Evolutionary conservation across 2,888 invertebrate species (phyloP).

Genomic region (Ichneumon xanthorius): DNA sequence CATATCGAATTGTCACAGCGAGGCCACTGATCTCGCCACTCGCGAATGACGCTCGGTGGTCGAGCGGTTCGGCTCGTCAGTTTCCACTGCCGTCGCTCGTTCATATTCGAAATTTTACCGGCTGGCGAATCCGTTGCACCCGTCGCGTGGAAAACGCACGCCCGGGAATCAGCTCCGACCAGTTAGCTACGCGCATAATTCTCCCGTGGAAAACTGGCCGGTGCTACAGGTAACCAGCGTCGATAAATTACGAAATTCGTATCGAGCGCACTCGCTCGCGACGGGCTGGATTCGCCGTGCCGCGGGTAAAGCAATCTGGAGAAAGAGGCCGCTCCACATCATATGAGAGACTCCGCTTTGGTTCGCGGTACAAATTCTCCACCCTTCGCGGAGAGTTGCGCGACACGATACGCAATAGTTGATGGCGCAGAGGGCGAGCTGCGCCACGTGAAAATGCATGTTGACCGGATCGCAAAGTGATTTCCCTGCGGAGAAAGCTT

Average conservation of each 20-base stretch:
- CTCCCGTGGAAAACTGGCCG: conserved; percentile 8
- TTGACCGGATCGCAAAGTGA: conserved; percentile 33
- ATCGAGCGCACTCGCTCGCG: conserved; percentile 65
- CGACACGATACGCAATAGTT: neutral
- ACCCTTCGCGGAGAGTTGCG: neutral
- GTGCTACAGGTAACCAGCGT: conserved; percentile 59
- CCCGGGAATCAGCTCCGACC: neutral
- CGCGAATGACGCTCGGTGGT: conserved; percentile 57
- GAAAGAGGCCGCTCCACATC: conserved; percentile 61
- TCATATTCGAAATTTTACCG: conserved; percentile 54
- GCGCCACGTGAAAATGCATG: conserved; percentile 1
- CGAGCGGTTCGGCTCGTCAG: conserved; percentile 33
- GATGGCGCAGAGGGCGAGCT: neutral
- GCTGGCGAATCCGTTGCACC: conserved; percentile 48
- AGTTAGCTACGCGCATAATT: conserved; percentile 16
- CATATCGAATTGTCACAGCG: conserved; percentile 67
- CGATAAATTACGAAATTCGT: conserved; percentile 69
- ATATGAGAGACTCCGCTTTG: conserved; percentile 19
- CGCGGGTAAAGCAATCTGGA: neutral
- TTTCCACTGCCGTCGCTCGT: conserved; percentile 26
- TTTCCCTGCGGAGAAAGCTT: conserved; percentile 40
- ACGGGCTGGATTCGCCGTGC: conserved; percentile 63
- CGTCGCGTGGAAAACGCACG: conserved; percentile 15
- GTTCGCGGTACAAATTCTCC: neutral
- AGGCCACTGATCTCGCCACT: conserved; percentile 65